Conservation (phyloP, 2,888 invertebrate genomes). For the Folsomia manolachei region DNA sequence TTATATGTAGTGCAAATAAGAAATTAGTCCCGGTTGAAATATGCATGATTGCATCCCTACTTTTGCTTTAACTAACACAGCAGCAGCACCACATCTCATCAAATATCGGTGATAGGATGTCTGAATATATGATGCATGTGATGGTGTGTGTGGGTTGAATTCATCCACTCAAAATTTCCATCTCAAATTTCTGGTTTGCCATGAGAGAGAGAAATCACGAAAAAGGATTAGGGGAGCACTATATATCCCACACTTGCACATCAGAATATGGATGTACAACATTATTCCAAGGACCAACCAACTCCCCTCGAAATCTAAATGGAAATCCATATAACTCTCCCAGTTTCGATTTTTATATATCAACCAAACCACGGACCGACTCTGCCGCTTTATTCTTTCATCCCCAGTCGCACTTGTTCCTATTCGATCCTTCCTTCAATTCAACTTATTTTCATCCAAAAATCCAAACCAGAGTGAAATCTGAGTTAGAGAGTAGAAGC, state of each 20-base stretch:
- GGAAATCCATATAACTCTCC: constrained; percentile 7
- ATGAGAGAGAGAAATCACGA: constrained; percentile 12
- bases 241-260: too few relatives aligned
- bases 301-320: background rate
- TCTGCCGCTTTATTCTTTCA: background rate
- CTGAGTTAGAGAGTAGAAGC: background rate
- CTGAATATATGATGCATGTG: background rate
- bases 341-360: background rate
- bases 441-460: background rate
- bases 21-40: constrained; percentile 31
- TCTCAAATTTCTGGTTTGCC: background rate
- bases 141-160: background rate
- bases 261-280: too few relatives aligned
- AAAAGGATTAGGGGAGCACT: constrained; percentile 22
- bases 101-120: background rate
- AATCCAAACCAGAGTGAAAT: background rate
- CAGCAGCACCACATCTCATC: too few relatives aligned
- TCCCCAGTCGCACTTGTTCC: background rate
- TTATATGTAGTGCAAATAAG: constrained; percentile 2
- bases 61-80: too few relatives aligned
- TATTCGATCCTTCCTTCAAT: background rate
- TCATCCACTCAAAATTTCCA: background rate
- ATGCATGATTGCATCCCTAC: constrained; percentile 29
- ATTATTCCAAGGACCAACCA: too few relatives aligned
- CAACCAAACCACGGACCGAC: background rate